Percentiles rank a stretch among this genome's conserved stretches.
These are phyloP conservation scores for Sebastes steindachneri DNA, from an alignment of 2,797 vertebrate genomes.

Conservation along the genomic window DNA sequence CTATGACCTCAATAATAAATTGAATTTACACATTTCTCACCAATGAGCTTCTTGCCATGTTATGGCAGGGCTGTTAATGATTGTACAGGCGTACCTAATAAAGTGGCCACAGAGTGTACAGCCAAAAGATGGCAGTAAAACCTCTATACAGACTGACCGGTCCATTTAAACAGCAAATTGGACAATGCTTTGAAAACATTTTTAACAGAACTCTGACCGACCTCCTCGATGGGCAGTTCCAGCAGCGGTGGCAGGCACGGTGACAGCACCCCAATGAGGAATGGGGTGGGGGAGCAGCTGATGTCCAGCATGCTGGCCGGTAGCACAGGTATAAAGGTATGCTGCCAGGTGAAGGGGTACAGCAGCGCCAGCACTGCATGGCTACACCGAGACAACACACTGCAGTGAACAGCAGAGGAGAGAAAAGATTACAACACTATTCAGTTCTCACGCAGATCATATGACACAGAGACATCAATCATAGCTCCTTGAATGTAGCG, in stretches of 20 bases:
- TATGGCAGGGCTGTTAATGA: too few relatives aligned
- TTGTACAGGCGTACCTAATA: too few relatives aligned
- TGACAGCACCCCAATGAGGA: conserved; percentile 94
- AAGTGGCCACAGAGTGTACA: too few relatives aligned
- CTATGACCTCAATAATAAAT: too few relatives aligned
- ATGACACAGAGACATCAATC: neutral
- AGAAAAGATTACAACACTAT: neutral
- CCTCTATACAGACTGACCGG: neutral
- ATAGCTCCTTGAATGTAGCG: neutral
- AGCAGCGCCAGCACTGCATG: conserved; percentile 92
- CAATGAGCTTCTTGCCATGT: too few relatives aligned
- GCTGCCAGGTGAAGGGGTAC: conserved; percentile 98
- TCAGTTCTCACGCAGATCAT: conserved; percentile 12
- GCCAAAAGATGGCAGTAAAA: neutral
- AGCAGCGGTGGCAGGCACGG: conserved; percentile 90
- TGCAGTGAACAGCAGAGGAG: conserved; percentile 43
- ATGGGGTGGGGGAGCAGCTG: conserved; percentile 96
- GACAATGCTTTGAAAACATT: neutral
- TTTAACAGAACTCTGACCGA: conserved; percentile 60
- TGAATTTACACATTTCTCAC: too few relatives aligned
- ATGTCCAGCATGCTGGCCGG: conserved; percentile 97
- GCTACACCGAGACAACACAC: conserved; percentile 92
- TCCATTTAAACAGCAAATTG: neutral
- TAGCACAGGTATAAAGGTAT: conserved; percentile 96
- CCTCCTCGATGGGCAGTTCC: conserved; percentile 97